Evolutionary conservation across 2,113 vertebrate genomes (phyloP), one percentile per base, ranked within the genome.

Genomic region (Corythornis vintsioides): DNA sequence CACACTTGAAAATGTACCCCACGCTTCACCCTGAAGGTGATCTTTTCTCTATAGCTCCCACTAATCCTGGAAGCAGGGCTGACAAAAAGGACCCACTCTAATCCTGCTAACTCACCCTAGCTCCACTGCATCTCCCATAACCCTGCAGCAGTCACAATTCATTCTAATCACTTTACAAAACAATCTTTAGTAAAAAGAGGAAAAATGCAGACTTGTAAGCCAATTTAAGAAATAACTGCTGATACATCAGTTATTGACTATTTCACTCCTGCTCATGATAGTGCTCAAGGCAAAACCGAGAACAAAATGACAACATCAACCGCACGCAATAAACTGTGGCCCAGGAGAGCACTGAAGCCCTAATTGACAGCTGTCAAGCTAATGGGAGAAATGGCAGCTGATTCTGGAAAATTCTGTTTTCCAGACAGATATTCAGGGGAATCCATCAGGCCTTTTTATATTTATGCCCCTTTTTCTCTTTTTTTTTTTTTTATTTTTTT

Each of bases 361-460:
- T 99, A 98, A 98, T 98, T 99, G 98, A 98, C 98, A 99, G 98
- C 97, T 99, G 98, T 99, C 98, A 99, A 98, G 98, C 98, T 99
- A 98, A 99, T 98, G 98, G 98, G 98, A 98, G 98, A 98, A 97
- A 98, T 98, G 97, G 98, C 98, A 97, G 98, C 98, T 97, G 98
- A 98, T 99, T 98, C 98, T 97, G 96, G 98, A 98, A 98, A 98
- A 98, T 98, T 98, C 98, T 98, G 97, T 98, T 98, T 98, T 98
- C 97, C 97, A 97, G 97, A 87, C 81, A 53, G 96, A 97, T 97
- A 97, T 98, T 98, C 96, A 96, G 88, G 91, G 97, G 97, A 97
- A 98, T 94, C 94, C 91, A 96, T 95, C 93, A 96, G 83, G 76
- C 95, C 74, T 86, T 94, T 93, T 96, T 89, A 90, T 92, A 92